phyloP scores from a whole-genome alignment of 2,113 vertebrate genomes.

The Rhynchomys soricoides region DNA sequence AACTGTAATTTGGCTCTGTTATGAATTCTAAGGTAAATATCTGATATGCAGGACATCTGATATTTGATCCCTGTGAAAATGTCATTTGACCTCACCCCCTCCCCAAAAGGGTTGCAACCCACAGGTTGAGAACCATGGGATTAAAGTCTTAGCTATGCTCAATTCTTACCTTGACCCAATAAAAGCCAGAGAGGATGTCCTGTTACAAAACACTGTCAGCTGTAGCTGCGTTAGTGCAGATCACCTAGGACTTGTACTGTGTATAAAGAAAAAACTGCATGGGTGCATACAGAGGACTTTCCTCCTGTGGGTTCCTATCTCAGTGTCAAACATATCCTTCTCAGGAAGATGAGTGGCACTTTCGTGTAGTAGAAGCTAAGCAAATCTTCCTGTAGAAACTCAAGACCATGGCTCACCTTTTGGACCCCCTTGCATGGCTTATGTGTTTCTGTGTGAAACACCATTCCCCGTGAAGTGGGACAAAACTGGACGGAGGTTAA shows the following conservation, averaged over 20 bases:
- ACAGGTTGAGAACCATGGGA: background rate
- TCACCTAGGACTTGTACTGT: background rate
- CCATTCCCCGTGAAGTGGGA: background rate
- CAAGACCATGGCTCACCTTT: background rate
- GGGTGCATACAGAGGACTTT: rapidly evolving
- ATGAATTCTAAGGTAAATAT: background rate
- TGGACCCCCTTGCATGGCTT: background rate
- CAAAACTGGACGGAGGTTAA: background rate
- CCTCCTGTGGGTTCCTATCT: background rate
- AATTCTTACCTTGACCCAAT: constrained; percentile 73
- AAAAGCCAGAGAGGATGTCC: constrained; percentile 69
- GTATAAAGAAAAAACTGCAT: background rate
- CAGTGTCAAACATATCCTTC: background rate
- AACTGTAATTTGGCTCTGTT: background rate
- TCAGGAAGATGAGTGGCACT: background rate
- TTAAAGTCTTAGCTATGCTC: constrained; percentile 74
- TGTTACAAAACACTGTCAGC: constrained; percentile 44
- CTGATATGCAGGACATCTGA: background rate
- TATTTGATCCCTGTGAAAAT: background rate
- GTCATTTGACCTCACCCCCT: background rate
- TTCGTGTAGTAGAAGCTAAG: background rate
- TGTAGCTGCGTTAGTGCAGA: background rate
- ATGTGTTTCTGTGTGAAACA: background rate
- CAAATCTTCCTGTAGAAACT: background rate
- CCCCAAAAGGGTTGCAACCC: background rate